phyloP scores from a whole-genome alignment of 2,113 vertebrate genomes.

The Eretmochelys imbricata region DNA sequence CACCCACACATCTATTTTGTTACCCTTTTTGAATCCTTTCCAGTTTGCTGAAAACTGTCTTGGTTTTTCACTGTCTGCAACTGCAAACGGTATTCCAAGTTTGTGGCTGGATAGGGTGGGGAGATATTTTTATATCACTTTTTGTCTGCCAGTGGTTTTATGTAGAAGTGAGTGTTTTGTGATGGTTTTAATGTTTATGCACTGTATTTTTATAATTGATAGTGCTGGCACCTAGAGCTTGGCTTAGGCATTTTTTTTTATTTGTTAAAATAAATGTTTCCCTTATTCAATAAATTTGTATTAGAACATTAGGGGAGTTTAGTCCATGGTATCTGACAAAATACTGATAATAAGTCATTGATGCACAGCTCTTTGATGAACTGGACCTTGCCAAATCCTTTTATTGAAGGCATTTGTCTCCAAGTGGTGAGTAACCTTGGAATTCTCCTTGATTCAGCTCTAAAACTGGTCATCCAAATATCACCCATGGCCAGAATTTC shows the following conservation, averaged over 20 bases:
- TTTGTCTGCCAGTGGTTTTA: neutral
- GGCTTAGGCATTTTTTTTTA: neutral
- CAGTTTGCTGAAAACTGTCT: neutral
- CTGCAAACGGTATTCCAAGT: neutral
- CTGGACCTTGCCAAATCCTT: neutral
- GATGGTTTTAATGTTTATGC: neutral
- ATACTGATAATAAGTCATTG: neutral
- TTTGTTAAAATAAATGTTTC: fast-evolving
- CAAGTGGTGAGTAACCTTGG: neutral
- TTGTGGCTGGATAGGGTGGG: neutral
- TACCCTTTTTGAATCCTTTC: neutral
- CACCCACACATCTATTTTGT: too few relatives aligned
- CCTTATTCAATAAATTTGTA: fast-evolving
- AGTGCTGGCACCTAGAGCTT: neutral
- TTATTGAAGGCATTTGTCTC: neutral
- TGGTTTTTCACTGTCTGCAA: neutral
- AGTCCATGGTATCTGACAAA: neutral
- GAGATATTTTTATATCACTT: neutral
- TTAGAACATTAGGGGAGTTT: neutral
- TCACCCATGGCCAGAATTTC: neutral
- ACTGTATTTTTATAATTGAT: neutral
- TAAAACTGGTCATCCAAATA: neutral
- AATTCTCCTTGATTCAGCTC: neutral
- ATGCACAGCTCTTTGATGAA: neutral
- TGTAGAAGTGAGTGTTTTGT: neutral